Conservation (phyloP, 2,888 invertebrate species). For the Pristionchus fissidentatus region DNA sequence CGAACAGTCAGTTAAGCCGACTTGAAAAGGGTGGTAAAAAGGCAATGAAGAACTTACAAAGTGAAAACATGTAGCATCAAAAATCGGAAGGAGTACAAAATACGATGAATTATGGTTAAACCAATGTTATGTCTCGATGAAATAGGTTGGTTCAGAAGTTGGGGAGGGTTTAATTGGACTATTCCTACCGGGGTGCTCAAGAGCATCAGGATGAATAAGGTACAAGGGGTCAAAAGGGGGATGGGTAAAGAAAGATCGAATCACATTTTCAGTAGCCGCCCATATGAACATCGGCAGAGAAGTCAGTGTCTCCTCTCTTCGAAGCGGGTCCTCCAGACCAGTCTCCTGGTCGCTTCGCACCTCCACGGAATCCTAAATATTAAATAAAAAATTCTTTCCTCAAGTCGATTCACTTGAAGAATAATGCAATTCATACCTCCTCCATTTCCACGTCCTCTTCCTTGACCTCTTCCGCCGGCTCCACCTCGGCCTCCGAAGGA, state of each 20-base stretch:
- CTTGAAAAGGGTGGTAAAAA: background rate
- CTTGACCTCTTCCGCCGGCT: conserved; percentile 48
- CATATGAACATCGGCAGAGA: conserved; percentile 69
- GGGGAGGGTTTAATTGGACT: conserved; percentile 4
- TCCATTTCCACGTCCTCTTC: conserved; percentile 39
- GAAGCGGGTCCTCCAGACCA: conserved; percentile 70
- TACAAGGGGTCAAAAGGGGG: background rate
- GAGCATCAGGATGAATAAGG: conserved; percentile 11
- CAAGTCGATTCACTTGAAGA: background rate
- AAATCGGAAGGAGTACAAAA: background rate
- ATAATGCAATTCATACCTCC: background rate
- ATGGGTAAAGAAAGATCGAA: background rate
- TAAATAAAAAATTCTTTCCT: background rate
- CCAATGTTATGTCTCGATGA: background rate
- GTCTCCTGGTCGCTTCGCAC: conserved; percentile 70
- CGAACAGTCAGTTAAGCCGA: background rate
- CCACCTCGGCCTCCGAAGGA: conserved; percentile 43
- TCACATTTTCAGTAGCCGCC: conserved; percentile 59
- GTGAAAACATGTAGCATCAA: conserved; percentile 12
- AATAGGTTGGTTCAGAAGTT: background rate
- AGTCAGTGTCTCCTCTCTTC: conserved; percentile 69
- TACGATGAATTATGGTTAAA: background rate
- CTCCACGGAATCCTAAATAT: conserved; percentile 52
- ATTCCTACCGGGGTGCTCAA: conserved; percentile 1
- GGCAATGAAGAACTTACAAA: conserved; percentile 14